A percentile compares a stretch with the other conserved stretches of the same genome.
Evolutionary conservation across 2,888 invertebrate species (phyloP).

Genomic region (Phania funesta): DNA sequence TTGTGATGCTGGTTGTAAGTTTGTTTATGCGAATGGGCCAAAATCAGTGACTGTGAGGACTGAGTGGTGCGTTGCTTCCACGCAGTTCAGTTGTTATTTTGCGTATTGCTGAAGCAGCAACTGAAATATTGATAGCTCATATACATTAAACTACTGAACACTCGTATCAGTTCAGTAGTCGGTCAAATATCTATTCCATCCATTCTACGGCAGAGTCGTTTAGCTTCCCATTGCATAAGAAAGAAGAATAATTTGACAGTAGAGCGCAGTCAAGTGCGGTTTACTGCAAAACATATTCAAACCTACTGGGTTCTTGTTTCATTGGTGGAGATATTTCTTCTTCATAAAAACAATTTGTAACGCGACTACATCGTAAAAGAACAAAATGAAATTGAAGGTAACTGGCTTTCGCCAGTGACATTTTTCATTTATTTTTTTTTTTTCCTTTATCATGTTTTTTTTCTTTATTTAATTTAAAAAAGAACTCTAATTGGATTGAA

Average conservation of each 20-base stretch:
- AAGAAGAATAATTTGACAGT: no score
- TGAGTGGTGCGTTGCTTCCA: background rate
- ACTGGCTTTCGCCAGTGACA: no score
- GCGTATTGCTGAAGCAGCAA: no score
- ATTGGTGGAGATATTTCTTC: background rate
- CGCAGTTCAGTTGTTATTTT: background rate
- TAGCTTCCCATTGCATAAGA: no score
- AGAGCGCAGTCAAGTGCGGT: no score
- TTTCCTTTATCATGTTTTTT: constrained; percentile 1
- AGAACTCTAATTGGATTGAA: constrained; percentile 33
- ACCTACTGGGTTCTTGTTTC: background rate
- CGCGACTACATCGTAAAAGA: constrained; percentile 39
- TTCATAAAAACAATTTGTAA: constrained; percentile 29
- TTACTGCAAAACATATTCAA: no score
- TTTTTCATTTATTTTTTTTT: background rate
- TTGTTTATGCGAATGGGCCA: background rate
- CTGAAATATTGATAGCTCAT: no score
- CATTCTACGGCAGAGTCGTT: no score
- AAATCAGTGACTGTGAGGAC: no score
- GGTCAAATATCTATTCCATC: no score
- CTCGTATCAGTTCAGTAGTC: no score
- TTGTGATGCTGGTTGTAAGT: background rate
- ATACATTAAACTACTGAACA: no score
- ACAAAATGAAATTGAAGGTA: constrained; percentile 19
- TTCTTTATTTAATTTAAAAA: constrained; percentile 15